A percentile compares a stretch with the other conserved stretches of the same genome.
Evolutionary conservation across 1,140 invertebrate species (phyloP).

Genomic region (Schlechtendalia chinensis): DNA sequence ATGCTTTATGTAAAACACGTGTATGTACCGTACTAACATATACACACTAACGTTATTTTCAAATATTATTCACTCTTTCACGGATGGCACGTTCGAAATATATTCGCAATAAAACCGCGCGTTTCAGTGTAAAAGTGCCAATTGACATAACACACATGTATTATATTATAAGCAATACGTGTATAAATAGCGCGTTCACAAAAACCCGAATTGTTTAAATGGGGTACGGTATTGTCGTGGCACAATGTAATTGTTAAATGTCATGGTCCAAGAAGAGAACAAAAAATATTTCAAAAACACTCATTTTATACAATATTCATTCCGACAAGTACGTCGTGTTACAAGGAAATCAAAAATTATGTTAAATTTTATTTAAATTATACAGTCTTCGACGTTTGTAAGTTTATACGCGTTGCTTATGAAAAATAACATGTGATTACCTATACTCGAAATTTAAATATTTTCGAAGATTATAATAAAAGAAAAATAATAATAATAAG

Average conservation of each 20-base stretch:
- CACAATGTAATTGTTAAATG: too few species aligned
- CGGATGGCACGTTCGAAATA: too few species aligned
- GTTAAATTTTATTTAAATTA: constrained; percentile 7
- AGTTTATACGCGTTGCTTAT: background rate
- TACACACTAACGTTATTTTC: too few species aligned
- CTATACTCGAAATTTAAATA: constrained; percentile 25
- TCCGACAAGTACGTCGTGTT: background rate
- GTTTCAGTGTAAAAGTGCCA: background rate
- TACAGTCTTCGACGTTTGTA: background rate
- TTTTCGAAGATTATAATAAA: background rate
- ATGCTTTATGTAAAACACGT: too few species aligned
- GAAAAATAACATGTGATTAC: constrained; percentile 33
- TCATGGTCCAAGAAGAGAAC: background rate
- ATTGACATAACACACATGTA: background rate
- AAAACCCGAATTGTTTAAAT: constrained; percentile 8
- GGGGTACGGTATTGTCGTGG: background rate
- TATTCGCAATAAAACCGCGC: too few species aligned
- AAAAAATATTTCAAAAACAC: background rate
- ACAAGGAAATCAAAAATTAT: background rate
- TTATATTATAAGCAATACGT: background rate
- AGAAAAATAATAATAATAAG: background rate
- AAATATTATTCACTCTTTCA: too few species aligned
- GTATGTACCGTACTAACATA: too few species aligned
- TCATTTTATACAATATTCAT: background rate
- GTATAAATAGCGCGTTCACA: background rate